Conservation (phyloP, 2,888 invertebrate genomes). For the Lapara coniferarum region DNA sequence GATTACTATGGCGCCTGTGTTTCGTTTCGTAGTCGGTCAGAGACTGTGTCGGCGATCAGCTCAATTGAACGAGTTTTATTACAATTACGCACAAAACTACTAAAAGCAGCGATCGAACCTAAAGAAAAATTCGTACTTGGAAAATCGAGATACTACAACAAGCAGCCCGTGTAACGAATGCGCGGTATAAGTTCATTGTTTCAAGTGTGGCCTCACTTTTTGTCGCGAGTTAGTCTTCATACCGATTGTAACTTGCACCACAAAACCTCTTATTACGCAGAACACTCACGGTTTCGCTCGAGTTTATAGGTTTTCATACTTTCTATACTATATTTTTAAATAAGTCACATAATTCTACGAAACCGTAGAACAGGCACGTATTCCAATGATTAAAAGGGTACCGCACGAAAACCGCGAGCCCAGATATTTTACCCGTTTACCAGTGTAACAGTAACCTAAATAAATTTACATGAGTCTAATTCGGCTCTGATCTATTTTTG, state of each 20-base stretch:
- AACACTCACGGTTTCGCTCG: conserved; percentile 72
- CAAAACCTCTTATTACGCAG: conserved; percentile 49
- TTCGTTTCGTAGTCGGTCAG: not conserved
- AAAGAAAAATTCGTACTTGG: not conserved
- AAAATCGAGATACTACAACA: conserved; percentile 13
- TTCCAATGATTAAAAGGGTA: conserved; percentile 16
- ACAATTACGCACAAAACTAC: conserved; percentile 15
- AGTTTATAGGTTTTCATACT: conserved; percentile 16
- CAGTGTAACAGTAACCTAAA: conserved; percentile 63
- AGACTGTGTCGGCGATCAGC: conserved; percentile 12
- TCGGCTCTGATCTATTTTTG: conserved; percentile 59
- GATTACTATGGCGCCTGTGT: conserved; percentile 26
- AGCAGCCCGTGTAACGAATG: conserved; percentile 51
- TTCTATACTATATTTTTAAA: not conserved
- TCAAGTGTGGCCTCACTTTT: conserved; percentile 52
- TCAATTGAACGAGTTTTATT: conserved; percentile 13
- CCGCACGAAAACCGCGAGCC: conserved; percentile 38
- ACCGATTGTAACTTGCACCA: conserved; percentile 46
- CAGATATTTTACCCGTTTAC: conserved; percentile 56
- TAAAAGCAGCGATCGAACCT: not conserved
- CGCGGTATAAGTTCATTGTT: conserved; percentile 72
- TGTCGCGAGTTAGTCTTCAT: conserved; percentile 56
- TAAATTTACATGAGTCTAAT: conserved; percentile 63
- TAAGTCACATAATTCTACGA: conserved; percentile 1
- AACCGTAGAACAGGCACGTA: conserved; percentile 5